Base-by-base conservation (phyloP, 2,113 vertebrate species). In the Holacanthus passer region DNA sequence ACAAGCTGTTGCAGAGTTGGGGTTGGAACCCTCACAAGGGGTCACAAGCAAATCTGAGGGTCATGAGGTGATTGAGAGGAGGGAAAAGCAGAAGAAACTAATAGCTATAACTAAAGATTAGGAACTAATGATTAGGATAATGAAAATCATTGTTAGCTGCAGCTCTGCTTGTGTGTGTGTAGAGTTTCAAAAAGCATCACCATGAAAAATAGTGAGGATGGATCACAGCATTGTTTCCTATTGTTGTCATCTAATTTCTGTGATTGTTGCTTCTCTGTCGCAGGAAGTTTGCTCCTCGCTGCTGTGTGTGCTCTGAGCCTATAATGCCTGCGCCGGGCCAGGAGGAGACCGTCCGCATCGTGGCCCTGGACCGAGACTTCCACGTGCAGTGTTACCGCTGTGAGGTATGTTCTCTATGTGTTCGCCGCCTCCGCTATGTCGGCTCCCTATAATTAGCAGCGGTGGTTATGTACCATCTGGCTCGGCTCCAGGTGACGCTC, bases 301-400 rank as follows among this genome's bases (percentile, higher is more conserved):
- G 98, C 94, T 99, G 97, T 3, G 98, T 99, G 89, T 99, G 98
- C 88, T 96, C 95, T 73, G 97, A 97, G 86, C 96, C 98, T 17
- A 99, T 99, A 83, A 99, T 99, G 98, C 98, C 98, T 0, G 97
- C 97, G 9, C 96, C 97, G 0, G 98, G 98, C 43, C 98, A 99
- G 93, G 98, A 99, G 93, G 98, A 99, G 93, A 99, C 98, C 0
- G 97, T 99, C 37, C 98, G 98, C 20, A 99, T 99, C 29, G 98
- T 99, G 67, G 98, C 98, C 66, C 93, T 99, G 90, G 98, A 99
- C 89, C 97, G 97, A 0, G 98, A 99, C 89, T 99, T 99, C 95
- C 98, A 99, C 0, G 97, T 99, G 78, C 97, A 98, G 78, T 99
- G 98, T 91, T 99, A 99, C 94, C 96, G 98, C 35, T 99, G 98